Conservation (phyloP, 2,888 invertebrate species). For the Amblyteles armatorius region DNA sequence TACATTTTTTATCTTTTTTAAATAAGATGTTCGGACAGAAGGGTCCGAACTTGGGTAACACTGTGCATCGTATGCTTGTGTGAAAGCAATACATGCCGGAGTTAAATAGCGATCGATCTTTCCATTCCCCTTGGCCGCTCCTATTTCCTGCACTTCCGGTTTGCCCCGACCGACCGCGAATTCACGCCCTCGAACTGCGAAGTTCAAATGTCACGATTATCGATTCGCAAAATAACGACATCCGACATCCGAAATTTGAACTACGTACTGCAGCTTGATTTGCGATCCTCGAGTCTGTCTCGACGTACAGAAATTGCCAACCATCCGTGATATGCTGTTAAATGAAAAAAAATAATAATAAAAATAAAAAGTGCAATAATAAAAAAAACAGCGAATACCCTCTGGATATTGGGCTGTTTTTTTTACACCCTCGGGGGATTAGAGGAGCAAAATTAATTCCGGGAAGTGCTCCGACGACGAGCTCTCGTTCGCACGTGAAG, state of each 20-base stretch:
- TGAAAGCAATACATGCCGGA: not conserved
- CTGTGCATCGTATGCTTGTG: not conserved
- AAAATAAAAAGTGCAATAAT: not conserved
- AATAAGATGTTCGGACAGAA: too few species aligned
- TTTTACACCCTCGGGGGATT: not conserved
- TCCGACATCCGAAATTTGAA: not conserved
- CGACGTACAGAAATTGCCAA: not conserved
- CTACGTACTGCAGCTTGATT: not conserved
- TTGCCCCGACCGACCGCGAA: not conserved
- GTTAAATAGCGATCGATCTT: not conserved
- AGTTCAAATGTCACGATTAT: not conserved
- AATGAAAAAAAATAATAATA: not conserved
- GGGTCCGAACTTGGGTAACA: too few species aligned
- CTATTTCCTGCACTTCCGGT: not conserved
- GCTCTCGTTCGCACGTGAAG: not conserved
- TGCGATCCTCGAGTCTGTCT: not conserved
- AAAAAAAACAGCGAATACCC: too few species aligned
- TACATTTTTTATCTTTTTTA: too few species aligned
- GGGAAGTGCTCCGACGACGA: not conserved
- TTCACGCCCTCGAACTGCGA: not conserved
- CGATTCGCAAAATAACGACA: not conserved
- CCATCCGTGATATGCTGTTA: not conserved
- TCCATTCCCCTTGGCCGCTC: not conserved
- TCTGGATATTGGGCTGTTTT: not conserved
- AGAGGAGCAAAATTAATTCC: not conserved